These are phyloP conservation scores for Nemotelus nigrinus DNA, from an alignment of 2,888 invertebrate genomes.

Conservation along the genomic window DNA sequence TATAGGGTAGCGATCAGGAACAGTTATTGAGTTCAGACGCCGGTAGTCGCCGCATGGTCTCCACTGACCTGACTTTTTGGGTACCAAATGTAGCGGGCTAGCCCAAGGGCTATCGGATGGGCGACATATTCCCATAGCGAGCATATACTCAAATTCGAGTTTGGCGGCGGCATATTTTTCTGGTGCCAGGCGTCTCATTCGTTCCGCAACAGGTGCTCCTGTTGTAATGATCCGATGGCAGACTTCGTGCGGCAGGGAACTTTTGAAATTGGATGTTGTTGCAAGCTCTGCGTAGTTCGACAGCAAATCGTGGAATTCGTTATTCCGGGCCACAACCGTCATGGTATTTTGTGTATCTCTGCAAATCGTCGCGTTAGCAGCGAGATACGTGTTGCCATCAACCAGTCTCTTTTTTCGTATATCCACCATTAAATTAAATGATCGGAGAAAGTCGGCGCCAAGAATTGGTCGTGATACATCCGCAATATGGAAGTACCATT, in stretches of 20 bases:
- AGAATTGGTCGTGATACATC: not conserved
- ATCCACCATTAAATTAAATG: slow-evolving; percentile 4
- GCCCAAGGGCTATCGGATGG: slow-evolving; percentile 61
- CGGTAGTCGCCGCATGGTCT: slow-evolving; percentile 57
- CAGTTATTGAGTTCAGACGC: slow-evolving; percentile 54
- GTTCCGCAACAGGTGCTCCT: not conserved
- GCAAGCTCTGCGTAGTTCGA: not conserved
- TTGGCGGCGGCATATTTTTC: slow-evolving; percentile 22
- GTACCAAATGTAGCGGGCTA: slow-evolving; percentile 57
- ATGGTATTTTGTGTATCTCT: not conserved
- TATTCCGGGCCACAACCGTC: not conserved
- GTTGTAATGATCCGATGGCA: not conserved
- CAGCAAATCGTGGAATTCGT: not conserved
- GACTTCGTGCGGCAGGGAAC: not conserved
- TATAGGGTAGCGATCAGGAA: slow-evolving; percentile 57
- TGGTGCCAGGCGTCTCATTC: slow-evolving; percentile 11
- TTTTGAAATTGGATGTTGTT: not conserved
- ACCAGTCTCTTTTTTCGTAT: not conserved
- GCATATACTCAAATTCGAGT: slow-evolving; percentile 31
- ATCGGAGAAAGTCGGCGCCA: slow-evolving; percentile 14
- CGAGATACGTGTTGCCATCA: slow-evolving; percentile 4
- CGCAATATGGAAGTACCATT: slow-evolving; percentile 16
- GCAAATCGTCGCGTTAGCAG: not conserved
- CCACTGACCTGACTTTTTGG: slow-evolving; percentile 52
- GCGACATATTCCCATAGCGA: slow-evolving; percentile 59